Base-by-base conservation (phyloP, 2,113 vertebrate species). In the Nothobranchius furzeri region DNA sequence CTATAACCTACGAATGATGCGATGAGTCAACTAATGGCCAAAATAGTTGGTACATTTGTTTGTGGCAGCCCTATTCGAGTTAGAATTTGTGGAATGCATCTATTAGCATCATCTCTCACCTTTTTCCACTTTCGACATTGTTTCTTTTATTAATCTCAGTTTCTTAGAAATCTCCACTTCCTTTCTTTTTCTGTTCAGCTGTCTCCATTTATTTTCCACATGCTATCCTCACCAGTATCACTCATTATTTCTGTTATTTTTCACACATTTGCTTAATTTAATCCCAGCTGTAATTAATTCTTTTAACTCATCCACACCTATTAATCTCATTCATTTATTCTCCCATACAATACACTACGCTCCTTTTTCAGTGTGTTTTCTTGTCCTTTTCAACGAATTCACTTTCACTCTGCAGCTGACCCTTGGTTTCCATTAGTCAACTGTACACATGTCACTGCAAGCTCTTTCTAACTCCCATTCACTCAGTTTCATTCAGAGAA, bases 281-380 rank as follows among this genome's bases (percentile, higher is more conserved):
- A 35, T 12, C 37, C 1, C 17, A 11, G 12, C 40, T 17, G 14
- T 45, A 46, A 65, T 35, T 43, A 24, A 51, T 15, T 51, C 9
- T 30, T 25, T 48, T 7, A 45, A 14, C 2, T 14, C 17, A 4
- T 46, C 47, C 17, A 14, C 37, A 15, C 47, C 53, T 45, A 47
- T 75, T 37, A 45, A 51, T 53, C 36, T 36, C 64, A 43, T 60
- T 73, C 30, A 50, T 45, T 54, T 47, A 12, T 42, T n/a, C 35
- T 15, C 35, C 15, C 2, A 9, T 9, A 8, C 47, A 36, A 4
- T 60, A 42, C 47, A 9, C 57, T 47, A 7, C 37, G 4, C 37
- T 11, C 43, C 3, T 45, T 45, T 4, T 45, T 12, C 43, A 11
- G 12, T 50, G 49, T 49, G 12, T 17, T 45, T 30, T 45, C 13